These are phyloP conservation scores for Pseudochaenichthys georgianus DNA, from an alignment of 2,797 vertebrate species.

Conservation along the genomic window DNA sequence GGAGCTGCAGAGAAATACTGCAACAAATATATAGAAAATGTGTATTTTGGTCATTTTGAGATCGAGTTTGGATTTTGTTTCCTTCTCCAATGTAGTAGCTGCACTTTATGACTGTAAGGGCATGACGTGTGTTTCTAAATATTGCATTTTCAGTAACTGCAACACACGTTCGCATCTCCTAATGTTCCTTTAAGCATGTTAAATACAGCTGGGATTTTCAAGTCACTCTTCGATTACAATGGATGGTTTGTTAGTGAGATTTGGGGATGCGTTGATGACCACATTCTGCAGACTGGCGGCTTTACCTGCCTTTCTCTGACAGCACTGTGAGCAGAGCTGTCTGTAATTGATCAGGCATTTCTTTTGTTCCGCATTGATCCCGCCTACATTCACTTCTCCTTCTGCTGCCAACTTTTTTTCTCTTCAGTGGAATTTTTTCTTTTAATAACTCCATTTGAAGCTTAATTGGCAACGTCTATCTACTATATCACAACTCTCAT, in stretches of 20 bases:
- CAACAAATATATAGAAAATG: not conserved
- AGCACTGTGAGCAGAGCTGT: conserved; percentile 39
- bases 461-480: not conserved
- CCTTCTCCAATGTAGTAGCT: not conserved
- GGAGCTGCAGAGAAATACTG: conserved; percentile 34
- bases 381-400: conserved; percentile 60
- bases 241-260: not conserved
- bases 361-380: conserved; percentile 78
- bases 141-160: not conserved
- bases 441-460: not conserved
- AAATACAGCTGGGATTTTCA: not conserved
- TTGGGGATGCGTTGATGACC: not conserved
- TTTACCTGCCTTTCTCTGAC: conserved; percentile 54
- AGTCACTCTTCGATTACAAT: not conserved
- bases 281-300: not conserved
- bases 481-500: not conserved
- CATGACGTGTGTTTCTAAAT: not conserved
- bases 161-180: not conserved
- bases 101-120: not conserved
- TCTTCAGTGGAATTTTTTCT: not conserved
- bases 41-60: conserved; percentile 16
- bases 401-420: conserved; percentile 13
- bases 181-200: not conserved
- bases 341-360: conserved; percentile 68
- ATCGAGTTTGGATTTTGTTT: not conserved